Evolutionary conservation across 1,140 invertebrate species (phyloP).

Genomic region (Octopus sinensis): DNA sequence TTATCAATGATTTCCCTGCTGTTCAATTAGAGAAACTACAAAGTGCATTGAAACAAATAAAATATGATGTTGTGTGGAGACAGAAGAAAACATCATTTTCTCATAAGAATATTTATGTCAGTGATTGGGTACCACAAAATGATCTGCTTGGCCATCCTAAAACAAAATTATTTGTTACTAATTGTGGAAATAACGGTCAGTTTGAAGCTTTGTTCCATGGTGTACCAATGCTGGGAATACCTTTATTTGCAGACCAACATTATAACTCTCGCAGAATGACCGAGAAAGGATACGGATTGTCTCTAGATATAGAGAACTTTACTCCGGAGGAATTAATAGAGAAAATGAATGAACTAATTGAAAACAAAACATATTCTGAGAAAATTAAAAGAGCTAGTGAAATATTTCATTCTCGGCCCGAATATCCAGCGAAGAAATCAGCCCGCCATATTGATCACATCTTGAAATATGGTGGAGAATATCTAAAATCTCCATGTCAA

Average conservation of each 20-base stretch:
- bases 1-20: no score
- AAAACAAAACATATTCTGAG: slow-evolving; percentile 14
- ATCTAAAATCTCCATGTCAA: background rate
- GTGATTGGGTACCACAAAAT: slow-evolving; percentile 77
- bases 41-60: slow-evolving; percentile 58
- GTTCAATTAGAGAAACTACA: no score
- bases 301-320: slow-evolving; percentile 40
- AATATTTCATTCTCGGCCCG: slow-evolving; percentile 25
- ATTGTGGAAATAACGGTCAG: slow-evolving; percentile 71
- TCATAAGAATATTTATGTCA: slow-evolving; percentile 67
- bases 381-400: slow-evolving; percentile 32
- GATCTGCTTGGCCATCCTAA: slow-evolving; percentile 67
- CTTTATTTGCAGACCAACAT: slow-evolving; percentile 68
- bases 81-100: slow-evolving; percentile 59
- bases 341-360: slow-evolving; percentile 32
- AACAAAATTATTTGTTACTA: slow-evolving; percentile 67
- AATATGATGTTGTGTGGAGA: slow-evolving; percentile 61
- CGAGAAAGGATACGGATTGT: slow-evolving; percentile 48
- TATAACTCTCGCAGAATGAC: slow-evolving; percentile 55
- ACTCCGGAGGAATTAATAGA: slow-evolving; percentile 35
- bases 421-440: no score
- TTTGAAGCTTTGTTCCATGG: slow-evolving; percentile 73
- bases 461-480: no score
- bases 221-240: slow-evolving; percentile 72
- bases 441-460: no score